Base-by-base conservation (phyloP, 2,113 vertebrate genomes). In the Callopanchax toddi region DNA sequence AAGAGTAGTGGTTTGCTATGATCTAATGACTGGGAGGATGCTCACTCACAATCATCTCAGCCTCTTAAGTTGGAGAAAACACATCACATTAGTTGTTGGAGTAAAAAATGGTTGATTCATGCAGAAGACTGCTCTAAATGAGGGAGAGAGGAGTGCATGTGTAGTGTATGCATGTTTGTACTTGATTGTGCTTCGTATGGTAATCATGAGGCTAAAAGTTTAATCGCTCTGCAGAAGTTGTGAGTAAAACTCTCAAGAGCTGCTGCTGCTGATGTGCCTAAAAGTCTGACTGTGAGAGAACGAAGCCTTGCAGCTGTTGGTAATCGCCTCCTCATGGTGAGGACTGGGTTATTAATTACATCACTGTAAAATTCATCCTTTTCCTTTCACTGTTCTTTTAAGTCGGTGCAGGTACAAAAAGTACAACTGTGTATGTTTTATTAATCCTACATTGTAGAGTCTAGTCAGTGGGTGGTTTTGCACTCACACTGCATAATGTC, bases 21-120 rank as follows among this genome's bases (percentile, higher is more conserved):
- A 85, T 72, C 79, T 79, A 88, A 87, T 82, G 78, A 84, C 70
- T 79, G 67, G 61, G 87, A 79, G 73, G 67, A 78, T 67, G 74
- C 76, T 76, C 57, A 71, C 60, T 83, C 72, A 81, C 72, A 84
- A 62, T 74, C 79, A 76, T 58, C 18, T 34, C 71, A 71, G 74
- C 57, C 65, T 79, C 71, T 75, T 72, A 74, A 71, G 63, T 88
- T 79, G 29, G 50, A 80, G 70, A 79, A 65, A 85, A 85, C 66
- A 81, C 79, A 89, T 87, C 67, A 64, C 63, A 64, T 80, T 71
- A 83, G 76, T 81, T 86, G 72, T 63, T 53, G 50, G 46, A 67
- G 66, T 63, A 37, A 71, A 74, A 85, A 84, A 76, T 36, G 54
- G 71, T 81, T 80, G 56, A 83, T 83, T 89, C 62, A 57, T 72